phyloP scores from a whole-genome alignment of 2,113 vertebrate species.

The Elgaria multicarinata region DNA sequence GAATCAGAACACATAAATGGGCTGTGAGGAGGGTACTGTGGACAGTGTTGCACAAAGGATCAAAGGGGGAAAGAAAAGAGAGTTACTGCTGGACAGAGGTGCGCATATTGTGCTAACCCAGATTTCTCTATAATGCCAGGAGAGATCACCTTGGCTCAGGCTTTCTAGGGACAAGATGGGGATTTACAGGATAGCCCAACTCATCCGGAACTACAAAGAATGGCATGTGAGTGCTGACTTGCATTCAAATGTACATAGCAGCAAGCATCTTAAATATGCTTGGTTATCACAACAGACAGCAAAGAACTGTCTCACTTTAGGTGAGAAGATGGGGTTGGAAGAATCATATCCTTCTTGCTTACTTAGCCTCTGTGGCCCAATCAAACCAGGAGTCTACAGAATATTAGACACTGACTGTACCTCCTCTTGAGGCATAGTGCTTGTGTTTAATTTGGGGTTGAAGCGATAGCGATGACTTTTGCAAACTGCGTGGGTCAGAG shows the following conservation, averaged over 20 bases:
- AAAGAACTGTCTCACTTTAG: neutral
- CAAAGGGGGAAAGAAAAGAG: neutral
- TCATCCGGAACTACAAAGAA: neutral
- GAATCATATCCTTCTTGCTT: neutral
- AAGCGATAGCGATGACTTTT: neutral
- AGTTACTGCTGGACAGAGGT: neutral
- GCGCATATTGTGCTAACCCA: neutral
- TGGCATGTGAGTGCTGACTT: neutral
- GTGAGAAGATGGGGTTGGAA: neutral
- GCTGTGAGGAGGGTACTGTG: neutral
- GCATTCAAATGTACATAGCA: neutral
- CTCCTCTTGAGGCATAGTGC: neutral
- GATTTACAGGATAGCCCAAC: neutral
- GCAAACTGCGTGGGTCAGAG: neutral
- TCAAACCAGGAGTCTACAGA: neutral
- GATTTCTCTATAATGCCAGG: neutral
- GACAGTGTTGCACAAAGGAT: neutral
- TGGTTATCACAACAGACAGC: neutral
- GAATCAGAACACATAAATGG: neutral
- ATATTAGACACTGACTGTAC: neutral
- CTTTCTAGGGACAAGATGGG: neutral
- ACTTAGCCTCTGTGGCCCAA: neutral
- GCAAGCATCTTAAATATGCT: neutral
- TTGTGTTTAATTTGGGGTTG: neutral
- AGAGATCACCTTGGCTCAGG: neutral